Evolutionary conservation across 2,888 invertebrate species (phyloP), one percentile per base, ranked within the genome.

Genomic region (Lithodes maja): DNA sequence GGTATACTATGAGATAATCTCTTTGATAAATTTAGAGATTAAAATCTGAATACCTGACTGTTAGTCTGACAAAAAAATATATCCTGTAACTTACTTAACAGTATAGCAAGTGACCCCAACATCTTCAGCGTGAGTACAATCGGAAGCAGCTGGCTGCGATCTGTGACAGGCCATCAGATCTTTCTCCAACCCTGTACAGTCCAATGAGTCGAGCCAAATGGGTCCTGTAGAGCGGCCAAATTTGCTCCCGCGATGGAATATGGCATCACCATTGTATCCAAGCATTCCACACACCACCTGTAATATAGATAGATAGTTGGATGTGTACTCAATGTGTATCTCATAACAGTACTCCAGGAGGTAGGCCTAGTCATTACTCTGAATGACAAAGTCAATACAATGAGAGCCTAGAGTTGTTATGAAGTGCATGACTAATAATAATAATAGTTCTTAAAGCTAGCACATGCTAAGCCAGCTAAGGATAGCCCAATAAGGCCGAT

Each of bases 141-240:
- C 91, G 93, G 95, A 95, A 90, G 95, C 95, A 1, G 96, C 96
- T 96, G 96, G 96, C 9, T 95, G 94, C 93, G 95, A 95, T 92
- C 96, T 96, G 17, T 94, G 94, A 93, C 97, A 97, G n/a, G 95
- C 93, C 83, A 95, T 94, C 15, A 97, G 92, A 79, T 94, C 93
- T 0, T 95, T 94, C 93, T 96, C 96, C 91, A 95, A 96, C 7
- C 97, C 97, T 5, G 93, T 93, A 93, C 97, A 97, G 83, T 94
- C 95, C 15, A 96, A 95, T 93, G 96, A 95, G 92, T 96, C 96
- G 78, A 96, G 93, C 96, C 96, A 96, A 92, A 96, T 96, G 1
- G 96, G 96, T 0, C 96, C 96, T 2, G 92, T 93, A 92, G 95
- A 95, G 2, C 75, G 71, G n/a, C 91, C 91, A 77, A 75, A 89